A percentile compares a stretch with the other conserved stretches of the same genome.
Conservation (phyloP, 2,113 vertebrate genomes). For the Capreolus pygargus region DNA sequence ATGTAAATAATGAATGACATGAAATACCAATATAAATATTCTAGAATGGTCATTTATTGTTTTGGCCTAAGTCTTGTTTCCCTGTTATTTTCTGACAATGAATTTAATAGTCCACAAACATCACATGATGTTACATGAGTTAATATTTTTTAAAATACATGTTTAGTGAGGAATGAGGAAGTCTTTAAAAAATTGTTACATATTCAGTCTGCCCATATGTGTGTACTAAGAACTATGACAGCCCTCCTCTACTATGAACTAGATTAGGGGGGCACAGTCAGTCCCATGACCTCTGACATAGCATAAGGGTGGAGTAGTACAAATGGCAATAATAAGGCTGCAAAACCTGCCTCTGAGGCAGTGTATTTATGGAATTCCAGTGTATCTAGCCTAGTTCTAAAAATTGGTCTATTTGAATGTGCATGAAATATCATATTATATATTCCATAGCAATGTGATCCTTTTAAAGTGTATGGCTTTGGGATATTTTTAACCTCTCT, state of each 20-base stretch:
- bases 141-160: conserved; percentile 82
- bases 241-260: conserved; percentile 85
- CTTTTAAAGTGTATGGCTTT: background rate
- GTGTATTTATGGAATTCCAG: conserved; percentile 89
- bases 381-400: conserved; percentile 22
- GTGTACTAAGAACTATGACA: conserved; percentile 73
- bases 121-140: conserved; percentile 82
- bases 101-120: conserved; percentile 89
- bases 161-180: conserved; percentile 80
- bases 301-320: conserved; percentile 87
- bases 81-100: conserved; percentile 90
- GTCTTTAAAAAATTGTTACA: conserved; percentile 83
- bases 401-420: background rate
- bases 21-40: background rate
- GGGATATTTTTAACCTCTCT: background rate
- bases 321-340: conserved; percentile 81
- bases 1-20: background rate
- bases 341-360: conserved; percentile 91
- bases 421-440: background rate
- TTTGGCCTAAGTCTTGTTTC: conserved; percentile 74
- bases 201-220: conserved; percentile 77
- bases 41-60: background rate
- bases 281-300: conserved; percentile 88
- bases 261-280: conserved; percentile 87
- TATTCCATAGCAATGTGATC: background rate